Conservation (phyloP, 1,140 invertebrate species). For the Tribolium castaneum region DNA sequence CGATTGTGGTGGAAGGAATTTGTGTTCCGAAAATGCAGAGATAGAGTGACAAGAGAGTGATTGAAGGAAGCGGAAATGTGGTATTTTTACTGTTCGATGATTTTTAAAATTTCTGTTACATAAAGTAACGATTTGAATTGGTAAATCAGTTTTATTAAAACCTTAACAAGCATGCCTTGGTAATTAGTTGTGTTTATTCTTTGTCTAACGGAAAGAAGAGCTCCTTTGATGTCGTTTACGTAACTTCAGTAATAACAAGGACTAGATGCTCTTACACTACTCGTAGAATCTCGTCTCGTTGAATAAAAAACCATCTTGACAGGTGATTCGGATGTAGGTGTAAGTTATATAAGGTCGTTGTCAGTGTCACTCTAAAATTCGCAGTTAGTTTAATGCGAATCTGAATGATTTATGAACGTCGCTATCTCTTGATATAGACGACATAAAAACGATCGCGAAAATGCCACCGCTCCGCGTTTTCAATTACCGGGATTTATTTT, state of each 20-base stretch:
- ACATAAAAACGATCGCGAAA: background rate
- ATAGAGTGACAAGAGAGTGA: background rate
- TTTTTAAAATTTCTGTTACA: too few relatives aligned
- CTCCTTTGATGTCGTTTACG: too few relatives aligned
- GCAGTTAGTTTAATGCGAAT: constrained; percentile 5
- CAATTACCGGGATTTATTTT: too few relatives aligned
- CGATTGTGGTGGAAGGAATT: background rate
- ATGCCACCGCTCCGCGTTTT: background rate
- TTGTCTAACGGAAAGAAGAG: too few relatives aligned
- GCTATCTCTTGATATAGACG: constrained; percentile 5
- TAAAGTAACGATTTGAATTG: too few relatives aligned
- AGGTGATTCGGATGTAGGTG: background rate
- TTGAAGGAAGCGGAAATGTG: background rate
- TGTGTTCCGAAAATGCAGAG: background rate
- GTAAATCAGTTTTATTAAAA: too few relatives aligned
- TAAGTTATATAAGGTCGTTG: background rate
- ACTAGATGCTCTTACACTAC: too few relatives aligned
- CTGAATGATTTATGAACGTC: constrained; percentile 11
- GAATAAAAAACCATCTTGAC: background rate
- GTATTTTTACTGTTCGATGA: background rate
- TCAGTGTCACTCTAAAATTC: background rate
- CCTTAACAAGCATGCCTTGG: too few relatives aligned
- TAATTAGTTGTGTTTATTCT: too few relatives aligned
- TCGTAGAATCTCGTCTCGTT: too few relatives aligned
- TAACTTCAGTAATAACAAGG: too few relatives aligned